Evolutionary conservation across 1,140 invertebrate species (phyloP).

Genomic region (Drosophila mayri): DNA sequence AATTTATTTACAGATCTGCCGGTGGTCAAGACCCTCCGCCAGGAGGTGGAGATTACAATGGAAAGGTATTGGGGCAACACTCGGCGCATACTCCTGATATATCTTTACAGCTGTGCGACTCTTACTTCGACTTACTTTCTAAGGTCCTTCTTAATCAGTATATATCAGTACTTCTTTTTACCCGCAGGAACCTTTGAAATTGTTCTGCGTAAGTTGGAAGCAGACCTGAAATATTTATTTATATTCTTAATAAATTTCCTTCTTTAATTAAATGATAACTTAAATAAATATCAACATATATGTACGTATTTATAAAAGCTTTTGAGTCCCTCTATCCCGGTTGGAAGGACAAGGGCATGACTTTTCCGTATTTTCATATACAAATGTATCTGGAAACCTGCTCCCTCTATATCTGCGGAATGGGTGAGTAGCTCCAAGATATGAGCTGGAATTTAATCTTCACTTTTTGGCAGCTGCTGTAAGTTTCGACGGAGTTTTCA

Average conservation of each 20-base stretch:
- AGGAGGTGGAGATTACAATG: constrained; percentile 57
- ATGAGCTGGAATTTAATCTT: not conserved
- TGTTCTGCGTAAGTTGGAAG: constrained; percentile 58
- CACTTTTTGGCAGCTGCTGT: constrained; percentile 43
- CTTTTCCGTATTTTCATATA: constrained; percentile 71
- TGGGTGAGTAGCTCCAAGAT: constrained; percentile 46
- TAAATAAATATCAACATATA: too few relatives aligned
- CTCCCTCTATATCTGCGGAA: constrained; percentile 66
- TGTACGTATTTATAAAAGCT: constrained; percentile 48
- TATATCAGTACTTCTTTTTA: constrained; percentile 41
- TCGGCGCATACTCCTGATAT: constrained; percentile 66
- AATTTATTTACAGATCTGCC: constrained; percentile 54
- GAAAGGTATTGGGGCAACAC: constrained; percentile 55
- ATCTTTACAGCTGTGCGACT: constrained; percentile 49
- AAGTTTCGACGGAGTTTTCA: constrained; percentile 76
- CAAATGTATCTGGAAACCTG: constrained; percentile 59
- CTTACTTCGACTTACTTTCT: constrained; percentile 65
- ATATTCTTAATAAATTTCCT: not conserved
- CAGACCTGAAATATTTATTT: too few relatives aligned
- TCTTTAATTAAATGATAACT: not conserved
- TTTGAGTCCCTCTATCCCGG: constrained; percentile 64
- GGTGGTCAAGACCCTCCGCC: constrained; percentile 27
- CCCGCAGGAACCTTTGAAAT: constrained; percentile 43
- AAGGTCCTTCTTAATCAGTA: constrained; percentile 45
- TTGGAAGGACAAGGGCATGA: constrained; percentile 67